A percentile compares a stretch with the other conserved stretches of the same genome.
Conservation (phyloP, 2,797 vertebrate species). For the Propithecus deckenii region DNA sequence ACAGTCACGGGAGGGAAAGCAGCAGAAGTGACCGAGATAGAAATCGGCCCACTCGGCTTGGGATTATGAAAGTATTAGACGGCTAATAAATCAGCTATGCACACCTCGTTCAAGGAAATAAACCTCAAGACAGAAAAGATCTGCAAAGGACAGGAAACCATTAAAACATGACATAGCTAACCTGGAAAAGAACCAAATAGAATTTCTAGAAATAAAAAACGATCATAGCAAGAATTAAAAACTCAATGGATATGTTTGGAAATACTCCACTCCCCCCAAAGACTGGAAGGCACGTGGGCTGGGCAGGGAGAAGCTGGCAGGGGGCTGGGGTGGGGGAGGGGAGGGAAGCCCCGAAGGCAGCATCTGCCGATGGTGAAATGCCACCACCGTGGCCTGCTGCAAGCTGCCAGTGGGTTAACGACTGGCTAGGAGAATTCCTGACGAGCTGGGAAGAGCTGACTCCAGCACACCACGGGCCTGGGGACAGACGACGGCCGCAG, state of each 20-base stretch:
- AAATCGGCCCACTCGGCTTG: neutral
- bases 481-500: neutral
- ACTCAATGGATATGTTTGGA: neutral
- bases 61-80: neutral
- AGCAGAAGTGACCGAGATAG: neutral
- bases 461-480: fast-evolving
- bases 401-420: neutral
- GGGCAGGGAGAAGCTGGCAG: fast-evolving
- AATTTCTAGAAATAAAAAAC: constrained; percentile 10
- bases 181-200: neutral
- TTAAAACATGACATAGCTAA: neutral
- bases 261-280: neutral
- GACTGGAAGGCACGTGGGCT: fast-evolving
- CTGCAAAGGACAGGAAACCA: constrained; percentile 1
- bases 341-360: neutral
- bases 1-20: neutral
- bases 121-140: neutral
- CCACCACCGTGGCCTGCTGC: fast-evolving
- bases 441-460: neutral
- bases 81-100: neutral
- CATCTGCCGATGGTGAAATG: neutral
- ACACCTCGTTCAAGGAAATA: neutral
- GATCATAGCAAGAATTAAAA: neutral
- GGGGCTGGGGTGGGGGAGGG: neutral
- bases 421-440: neutral